These are phyloP conservation scores for Rallus limicola DNA, from an alignment of 2,113 vertebrate genomes.

Conservation along the genomic window DNA sequence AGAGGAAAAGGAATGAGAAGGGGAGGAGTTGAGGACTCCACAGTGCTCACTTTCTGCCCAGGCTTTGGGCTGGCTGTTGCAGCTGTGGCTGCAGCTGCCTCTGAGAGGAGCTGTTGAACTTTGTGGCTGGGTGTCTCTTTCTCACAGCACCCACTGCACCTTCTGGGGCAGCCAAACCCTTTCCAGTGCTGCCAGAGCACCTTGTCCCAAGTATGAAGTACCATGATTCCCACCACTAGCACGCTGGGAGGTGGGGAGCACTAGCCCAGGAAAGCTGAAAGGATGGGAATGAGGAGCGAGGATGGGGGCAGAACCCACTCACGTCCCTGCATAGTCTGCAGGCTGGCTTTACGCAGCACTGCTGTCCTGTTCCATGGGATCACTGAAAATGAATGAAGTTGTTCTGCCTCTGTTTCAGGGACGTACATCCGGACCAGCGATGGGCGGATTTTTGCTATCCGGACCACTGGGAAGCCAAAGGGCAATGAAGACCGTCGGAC, in stretches of 20 bases:
- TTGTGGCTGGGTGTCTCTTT: neutral
- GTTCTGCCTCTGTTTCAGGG: constrained; percentile 74
- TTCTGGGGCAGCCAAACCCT: neutral
- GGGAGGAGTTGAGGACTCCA: neutral
- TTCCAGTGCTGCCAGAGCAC: neutral
- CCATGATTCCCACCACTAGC: neutral
- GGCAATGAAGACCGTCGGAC: constrained; percentile 76
- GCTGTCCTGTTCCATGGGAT: neutral
- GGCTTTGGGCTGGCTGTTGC: neutral
- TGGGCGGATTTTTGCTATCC: constrained; percentile 95
- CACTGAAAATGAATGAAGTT: neutral
- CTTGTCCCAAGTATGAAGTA: neutral
- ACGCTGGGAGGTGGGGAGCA: neutral
- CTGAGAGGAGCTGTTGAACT: neutral
- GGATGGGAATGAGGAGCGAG: neutral
- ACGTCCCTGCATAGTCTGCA: neutral
- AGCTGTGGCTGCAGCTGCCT: neutral
- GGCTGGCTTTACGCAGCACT: neutral
- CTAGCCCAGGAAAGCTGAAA: neutral
- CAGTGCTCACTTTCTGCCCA: neutral
- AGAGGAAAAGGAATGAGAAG: neutral
- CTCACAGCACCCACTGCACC: neutral
- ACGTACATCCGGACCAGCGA: constrained; percentile 97
- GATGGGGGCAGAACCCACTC: neutral
- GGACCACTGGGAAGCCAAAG: constrained; percentile 91